Evolutionary conservation across 2,888 invertebrate genomes (phyloP).

Genomic region (Xestia xanthographa): DNA sequence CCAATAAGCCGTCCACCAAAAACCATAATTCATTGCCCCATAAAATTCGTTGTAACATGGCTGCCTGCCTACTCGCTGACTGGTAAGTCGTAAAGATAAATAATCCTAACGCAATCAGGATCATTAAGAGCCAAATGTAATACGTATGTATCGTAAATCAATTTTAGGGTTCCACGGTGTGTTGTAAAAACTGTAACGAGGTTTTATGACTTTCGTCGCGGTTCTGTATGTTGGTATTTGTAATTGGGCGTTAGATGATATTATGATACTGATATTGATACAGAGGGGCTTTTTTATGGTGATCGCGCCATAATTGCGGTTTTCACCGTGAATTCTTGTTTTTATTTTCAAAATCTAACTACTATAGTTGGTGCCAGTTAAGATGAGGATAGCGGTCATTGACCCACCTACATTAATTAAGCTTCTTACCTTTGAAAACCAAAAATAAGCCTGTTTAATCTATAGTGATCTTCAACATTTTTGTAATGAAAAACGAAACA

Average conservation of each 20-base stretch:
- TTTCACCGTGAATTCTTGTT: background rate
- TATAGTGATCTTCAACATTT: too few relatives aligned
- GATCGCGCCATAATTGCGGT: background rate
- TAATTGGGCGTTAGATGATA: slow-evolving; percentile 57
- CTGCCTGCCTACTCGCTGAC: slow-evolving; percentile 57
- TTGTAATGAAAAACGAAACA: too few relatives aligned
- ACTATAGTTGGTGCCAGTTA: too few relatives aligned
- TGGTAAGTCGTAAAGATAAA: slow-evolving; percentile 63
- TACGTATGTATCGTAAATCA: slow-evolving; percentile 64
- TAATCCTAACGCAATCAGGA: slow-evolving; percentile 61
- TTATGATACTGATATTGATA: slow-evolving; percentile 41
- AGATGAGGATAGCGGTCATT: too few relatives aligned
- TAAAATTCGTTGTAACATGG: slow-evolving; percentile 55
- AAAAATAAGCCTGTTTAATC: too few relatives aligned
- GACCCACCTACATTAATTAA: too few relatives aligned
- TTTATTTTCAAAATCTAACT: background rate
- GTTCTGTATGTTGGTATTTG: slow-evolving; percentile 59
- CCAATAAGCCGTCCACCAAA: slow-evolving; percentile 37
- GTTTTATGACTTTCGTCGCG: slow-evolving; percentile 61
- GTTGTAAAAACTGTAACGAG: slow-evolving; percentile 65
- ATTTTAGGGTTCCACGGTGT: slow-evolving; percentile 63
- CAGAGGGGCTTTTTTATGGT: slow-evolving; percentile 26
- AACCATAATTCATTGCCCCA: slow-evolving; percentile 54
- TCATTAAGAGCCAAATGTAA: slow-evolving; percentile 63
- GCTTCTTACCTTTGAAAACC: too few relatives aligned